These are phyloP conservation scores for Diarsia brunnea DNA, from an alignment of 2,888 invertebrate genomes.

Conservation along the genomic window DNA sequence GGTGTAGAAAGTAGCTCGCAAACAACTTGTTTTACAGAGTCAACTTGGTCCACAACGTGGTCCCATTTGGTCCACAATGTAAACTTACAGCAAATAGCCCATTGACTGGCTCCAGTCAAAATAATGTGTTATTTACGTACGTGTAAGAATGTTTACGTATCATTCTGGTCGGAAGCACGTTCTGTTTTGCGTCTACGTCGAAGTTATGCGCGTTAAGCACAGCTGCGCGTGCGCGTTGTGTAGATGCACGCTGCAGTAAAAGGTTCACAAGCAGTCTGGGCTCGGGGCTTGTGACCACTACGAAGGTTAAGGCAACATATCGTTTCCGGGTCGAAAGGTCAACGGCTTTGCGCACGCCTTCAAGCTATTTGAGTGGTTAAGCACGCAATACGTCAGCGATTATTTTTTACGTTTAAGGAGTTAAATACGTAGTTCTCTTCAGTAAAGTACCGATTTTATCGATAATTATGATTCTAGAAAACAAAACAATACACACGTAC, in stretches of 20 bases:
- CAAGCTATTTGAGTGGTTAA: constrained; percentile 39
- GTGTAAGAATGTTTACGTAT: constrained; percentile 58
- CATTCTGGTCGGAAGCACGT: constrained; percentile 51
- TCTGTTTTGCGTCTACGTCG: constrained; percentile 43
- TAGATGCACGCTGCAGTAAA: constrained; percentile 47
- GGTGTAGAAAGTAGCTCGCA: constrained; percentile 46
- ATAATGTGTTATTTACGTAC: constrained; percentile 46
- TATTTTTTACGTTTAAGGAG: constrained; percentile 17
- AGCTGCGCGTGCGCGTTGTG: constrained; percentile 18
- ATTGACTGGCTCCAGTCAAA: constrained; percentile 48
- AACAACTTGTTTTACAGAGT: constrained; percentile 22
- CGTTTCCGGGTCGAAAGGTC: constrained; percentile 81
- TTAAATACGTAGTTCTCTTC: not conserved
- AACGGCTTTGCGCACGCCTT: constrained; percentile 68
- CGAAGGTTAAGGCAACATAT: constrained; percentile 76
- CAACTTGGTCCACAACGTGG: constrained; percentile 23
- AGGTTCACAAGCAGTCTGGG: constrained; percentile 27
- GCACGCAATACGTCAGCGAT: constrained; percentile 33
- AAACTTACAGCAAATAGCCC: constrained; percentile 35
- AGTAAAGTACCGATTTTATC: not conserved
- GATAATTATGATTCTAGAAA: constrained; percentile 1
- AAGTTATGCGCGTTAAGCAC: constrained; percentile 40
- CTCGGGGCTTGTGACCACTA: constrained; percentile 32
- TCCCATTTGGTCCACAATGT: constrained; percentile 19
- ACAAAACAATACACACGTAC: constrained; percentile 10